Evolutionary conservation across 2,797 vertebrate genomes (phyloP), one percentile per base, ranked within the genome.

Genomic region (Acanthornis magna): DNA sequence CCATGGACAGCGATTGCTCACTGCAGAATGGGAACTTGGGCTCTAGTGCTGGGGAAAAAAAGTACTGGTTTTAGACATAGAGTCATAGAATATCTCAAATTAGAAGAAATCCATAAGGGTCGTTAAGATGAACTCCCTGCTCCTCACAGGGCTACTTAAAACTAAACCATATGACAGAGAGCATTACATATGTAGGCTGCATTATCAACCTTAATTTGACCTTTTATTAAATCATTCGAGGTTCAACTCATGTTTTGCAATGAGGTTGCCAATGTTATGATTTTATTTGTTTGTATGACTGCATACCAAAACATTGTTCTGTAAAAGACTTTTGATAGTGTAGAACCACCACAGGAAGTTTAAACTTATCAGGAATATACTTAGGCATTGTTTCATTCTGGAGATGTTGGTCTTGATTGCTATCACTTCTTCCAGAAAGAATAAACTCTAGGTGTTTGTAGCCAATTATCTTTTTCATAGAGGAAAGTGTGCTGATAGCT

Each of bases 1-100:
- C 76, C 40, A 70, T 1, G 23, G 76, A 90, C 72, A 85, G 86
- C 3, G 1, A 16, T 72, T 65, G 16, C 27, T 68, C 1, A 0
- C 54, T 50, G 26, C 20, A 21, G n/a, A n/a, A n/a, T n/a, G 5
- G 9, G 12, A 30, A 30, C 3, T 51, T 7, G 0, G 1, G 2
- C 8, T 53, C 5, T 14, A 25, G 7, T 1, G 1, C 6, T 63
- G 36, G n/a, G n/a, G 5, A 32, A n/a, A 53, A 43, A 34, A 22
- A 9, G 13, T 7, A 14, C 16, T 55, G 4, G 1, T 71, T 74
- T 87, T 53, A 66, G 14, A n/a, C 38, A 14, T 12, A 40, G 30
- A 54, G 34, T 21, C 20, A 34, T 21, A 21, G 20, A 40, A 22
- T n/a, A 30, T 55, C 30, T 70, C 4, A 4, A 30, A 11, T 61